These are phyloP conservation scores for Sphaeramia orbicularis DNA, from an alignment of 2,797 vertebrate species.

Conservation along the genomic window DNA sequence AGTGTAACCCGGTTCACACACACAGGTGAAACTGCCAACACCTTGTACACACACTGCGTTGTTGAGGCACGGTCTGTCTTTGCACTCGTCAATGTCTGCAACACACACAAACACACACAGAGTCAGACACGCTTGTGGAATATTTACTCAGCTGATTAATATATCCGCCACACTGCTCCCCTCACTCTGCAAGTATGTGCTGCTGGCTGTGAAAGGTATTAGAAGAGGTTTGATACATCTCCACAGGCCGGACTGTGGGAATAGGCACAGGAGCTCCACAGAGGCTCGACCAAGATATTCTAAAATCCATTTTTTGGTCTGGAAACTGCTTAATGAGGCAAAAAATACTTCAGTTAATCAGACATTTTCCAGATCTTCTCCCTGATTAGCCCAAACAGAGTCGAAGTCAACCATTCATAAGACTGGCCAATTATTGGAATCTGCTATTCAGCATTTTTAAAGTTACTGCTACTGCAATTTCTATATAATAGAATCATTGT, in stretches of 20 bases:
- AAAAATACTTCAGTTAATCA: slow-evolving; percentile 38
- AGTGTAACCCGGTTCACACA: slow-evolving; percentile 82
- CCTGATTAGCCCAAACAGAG: slow-evolving; percentile 1
- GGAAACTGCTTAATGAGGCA: slow-evolving; percentile 51
- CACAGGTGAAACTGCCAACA: slow-evolving; percentile 82
- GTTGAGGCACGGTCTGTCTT: slow-evolving; percentile 80
- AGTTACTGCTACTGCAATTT: too few relatives aligned
- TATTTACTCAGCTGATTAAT: slow-evolving; percentile 89
- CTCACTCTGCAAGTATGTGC: slow-evolving; percentile 85
- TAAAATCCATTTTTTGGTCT: slow-evolving; percentile 29
- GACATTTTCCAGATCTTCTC: slow-evolving; percentile 36
- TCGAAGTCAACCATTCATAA: too few relatives aligned
- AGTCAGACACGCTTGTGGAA: slow-evolving; percentile 63
- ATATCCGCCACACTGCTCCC: slow-evolving; percentile 81
- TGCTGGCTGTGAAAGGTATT: slow-evolving; percentile 85
- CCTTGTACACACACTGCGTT: slow-evolving; percentile 80
- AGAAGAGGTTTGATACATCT: slow-evolving; percentile 81
- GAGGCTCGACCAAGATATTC: slow-evolving; percentile 34
- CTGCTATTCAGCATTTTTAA: too few relatives aligned
- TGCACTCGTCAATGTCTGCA: slow-evolving; percentile 86
- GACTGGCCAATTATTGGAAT: too few relatives aligned
- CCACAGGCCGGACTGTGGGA: slow-evolving; percentile 77
- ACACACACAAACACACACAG: slow-evolving; percentile 38
- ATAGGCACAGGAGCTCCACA: slow-evolving; percentile 60
- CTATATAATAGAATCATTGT: too few relatives aligned